phyloP scores from a whole-genome alignment of 1,140 invertebrate species.

The Orussus abietinus region DNA sequence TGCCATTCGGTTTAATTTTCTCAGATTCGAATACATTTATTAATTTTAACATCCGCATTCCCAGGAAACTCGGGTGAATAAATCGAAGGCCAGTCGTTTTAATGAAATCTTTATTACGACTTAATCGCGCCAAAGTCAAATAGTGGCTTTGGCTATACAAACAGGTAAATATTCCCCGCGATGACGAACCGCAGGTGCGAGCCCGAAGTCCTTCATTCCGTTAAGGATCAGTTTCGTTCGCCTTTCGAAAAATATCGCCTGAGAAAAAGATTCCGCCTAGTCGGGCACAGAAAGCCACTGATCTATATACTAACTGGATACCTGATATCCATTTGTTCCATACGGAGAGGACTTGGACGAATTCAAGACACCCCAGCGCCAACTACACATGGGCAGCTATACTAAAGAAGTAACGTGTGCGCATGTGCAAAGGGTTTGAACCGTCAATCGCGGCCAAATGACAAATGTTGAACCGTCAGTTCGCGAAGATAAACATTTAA shows the following conservation, averaged over 20 bases:
- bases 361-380: too few relatives aligned
- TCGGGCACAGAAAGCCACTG: not conserved
- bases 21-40: not conserved
- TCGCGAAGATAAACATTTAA: too few relatives aligned
- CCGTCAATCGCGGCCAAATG: too few relatives aligned
- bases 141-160: slow-evolving; percentile 34
- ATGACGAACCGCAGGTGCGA: not conserved
- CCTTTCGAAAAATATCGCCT: slow-evolving; percentile 1
- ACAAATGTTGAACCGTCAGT: too few relatives aligned
- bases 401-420: too few relatives aligned
- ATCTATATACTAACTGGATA: slow-evolving; percentile 11
- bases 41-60: not conserved
- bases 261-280: not conserved
- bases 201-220: too few relatives aligned
- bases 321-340: too few relatives aligned
- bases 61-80: not conserved
- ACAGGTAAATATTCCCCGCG: slow-evolving; percentile 9
- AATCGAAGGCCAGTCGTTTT: slow-evolving; percentile 22
- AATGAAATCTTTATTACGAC: slow-evolving; percentile 46
- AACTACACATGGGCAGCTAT: too few relatives aligned
- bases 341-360: too few relatives aligned
- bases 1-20: slow-evolving; percentile 1
- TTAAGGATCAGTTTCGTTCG: not conserved
- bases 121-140: slow-evolving; percentile 34
- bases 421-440: too few relatives aligned